Base-by-base conservation (phyloP, 2,888 invertebrate genomes). In the Eudiplozoon nipponicum region DNA sequence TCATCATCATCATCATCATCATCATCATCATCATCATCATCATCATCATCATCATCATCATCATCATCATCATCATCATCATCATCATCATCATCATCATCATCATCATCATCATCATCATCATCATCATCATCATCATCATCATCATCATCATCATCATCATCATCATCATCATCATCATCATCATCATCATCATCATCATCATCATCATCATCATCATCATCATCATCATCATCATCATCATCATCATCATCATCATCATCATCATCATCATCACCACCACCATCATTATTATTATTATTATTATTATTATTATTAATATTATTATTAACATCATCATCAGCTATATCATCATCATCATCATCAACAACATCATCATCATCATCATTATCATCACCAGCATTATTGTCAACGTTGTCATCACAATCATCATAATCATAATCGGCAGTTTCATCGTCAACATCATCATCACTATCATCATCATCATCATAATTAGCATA, bases 11-110 rank as follows among this genome's bases (percentile, higher is more conserved):
- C 31, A 28, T 41, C 37, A 38, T 38, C 22, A 23, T 38, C 41
- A 38, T 41, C 38, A 29, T 41, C 38, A 17, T 38, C 41, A 29
- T 41, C 38, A 38, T 41, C 41, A 28, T 38, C 41, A 22, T 41
- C 33, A 38, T 41, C 41, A 41, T 38, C 38, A 38, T 31, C 38
- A 41, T 41, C 41, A 38, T 41, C 41, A 31, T 38, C 41, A 38
- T 41, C 36, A 38, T 41, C 41, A 38, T 41, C 36, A 41, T 38
- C 36, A 28, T 37, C 37, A 37, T 41, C 22, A 22, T 20, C 35
- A 26, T 40, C 40, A 19, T 40, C 40, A 36, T 38, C 40, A 39
- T 34, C 28, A 26, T 34, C 34, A 2, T 26, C 28, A 34, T 39
- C 34, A 34, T 39, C 33, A 39, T 42, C 34, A 39, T 42, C 34